A percentile compares a stretch with the other conserved stretches of the same genome.
phyloP scores from a whole-genome alignment of 2,113 vertebrate species.

The Chloropsis hardwickii region DNA sequence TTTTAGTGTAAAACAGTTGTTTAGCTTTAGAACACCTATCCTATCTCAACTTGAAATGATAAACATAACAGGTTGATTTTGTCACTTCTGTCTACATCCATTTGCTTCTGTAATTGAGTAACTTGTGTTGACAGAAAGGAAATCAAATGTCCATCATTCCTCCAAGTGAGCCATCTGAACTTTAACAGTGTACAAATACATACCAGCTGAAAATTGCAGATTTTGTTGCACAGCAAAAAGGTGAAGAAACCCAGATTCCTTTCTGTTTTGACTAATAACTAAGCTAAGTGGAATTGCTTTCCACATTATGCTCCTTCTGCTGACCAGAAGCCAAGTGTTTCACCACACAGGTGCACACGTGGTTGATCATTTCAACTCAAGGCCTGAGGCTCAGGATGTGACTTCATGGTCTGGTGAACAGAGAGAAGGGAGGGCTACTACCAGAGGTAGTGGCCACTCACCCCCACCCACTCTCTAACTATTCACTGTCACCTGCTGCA shows the following conservation, averaged over 20 bases:
- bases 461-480: not conserved
- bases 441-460: not conserved
- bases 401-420: not conserved
- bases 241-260: not conserved
- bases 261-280: not conserved
- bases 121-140: not conserved
- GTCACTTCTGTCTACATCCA: not conserved
- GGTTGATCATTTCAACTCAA: not conserved
- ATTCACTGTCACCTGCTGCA: not conserved
- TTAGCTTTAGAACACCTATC: not conserved
- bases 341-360: not conserved
- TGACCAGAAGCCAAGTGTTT: not conserved
- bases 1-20: not conserved
- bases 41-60: not conserved
- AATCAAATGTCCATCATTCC: not conserved
- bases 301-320: not conserved
- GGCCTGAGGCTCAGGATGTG: not conserved
- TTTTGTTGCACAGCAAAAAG: not conserved
- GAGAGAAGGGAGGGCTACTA: not conserved
- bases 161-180: not conserved
- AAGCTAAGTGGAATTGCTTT: not conserved
- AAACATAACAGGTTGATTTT: not conserved
- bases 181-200: not conserved
- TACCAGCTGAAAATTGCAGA: not conserved
- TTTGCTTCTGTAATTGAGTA: not conserved